Base-by-base conservation (phyloP, 1,140 invertebrate genomes). In the Augochlora pura region DNA sequence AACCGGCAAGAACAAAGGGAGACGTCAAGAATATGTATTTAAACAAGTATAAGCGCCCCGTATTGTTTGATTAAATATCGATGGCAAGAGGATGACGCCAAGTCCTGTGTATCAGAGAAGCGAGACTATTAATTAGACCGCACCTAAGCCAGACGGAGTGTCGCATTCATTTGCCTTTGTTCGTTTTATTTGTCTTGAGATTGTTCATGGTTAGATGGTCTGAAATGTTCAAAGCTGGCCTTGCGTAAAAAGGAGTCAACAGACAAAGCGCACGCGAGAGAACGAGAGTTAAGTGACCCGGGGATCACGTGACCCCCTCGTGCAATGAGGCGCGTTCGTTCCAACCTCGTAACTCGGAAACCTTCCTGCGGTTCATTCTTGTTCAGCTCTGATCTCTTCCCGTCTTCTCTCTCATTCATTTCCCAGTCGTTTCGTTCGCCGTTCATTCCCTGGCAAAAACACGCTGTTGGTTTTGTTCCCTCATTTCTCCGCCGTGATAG, bases 261-360 rank as follows among this genome's bases (percentile, higher is more conserved):
- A n/a, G 54, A 57, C 54, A 57, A 57, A 57, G 54, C 54, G 54
- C 18, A n/a, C 54, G 18, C 54, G 54, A 57, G 54, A 57, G 54
- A 57, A 57, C 54, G 21, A 57, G 54, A 57, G 54, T 57, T 57
- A 57, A 57, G 54, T n/a, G 54, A 57, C 54, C 54, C 54, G 54
- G n/a, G 21, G 18, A 57, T 57, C 54, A 57, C 54, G 54, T 57
- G 54, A 57, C 54, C 21, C 54, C 54, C 54, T 21, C 54, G 18
- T 57, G 54, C 54, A 57, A 57, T 57, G 54, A n/a, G 21, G 54
- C 54, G 21, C 54, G 18, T 9, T 57, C 54, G 54, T 57, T 57
- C 54, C 54, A 57, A 57, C 54, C 54, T 57, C 54, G 54, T 57
- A 57, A 57, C 18, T 57, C 54, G n/a, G 54, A 57, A 57, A 57